Evolutionary conservation across 2,797 vertebrate species (phyloP), one percentile per base, ranked within the genome.

Genomic region (Alca torda): DNA sequence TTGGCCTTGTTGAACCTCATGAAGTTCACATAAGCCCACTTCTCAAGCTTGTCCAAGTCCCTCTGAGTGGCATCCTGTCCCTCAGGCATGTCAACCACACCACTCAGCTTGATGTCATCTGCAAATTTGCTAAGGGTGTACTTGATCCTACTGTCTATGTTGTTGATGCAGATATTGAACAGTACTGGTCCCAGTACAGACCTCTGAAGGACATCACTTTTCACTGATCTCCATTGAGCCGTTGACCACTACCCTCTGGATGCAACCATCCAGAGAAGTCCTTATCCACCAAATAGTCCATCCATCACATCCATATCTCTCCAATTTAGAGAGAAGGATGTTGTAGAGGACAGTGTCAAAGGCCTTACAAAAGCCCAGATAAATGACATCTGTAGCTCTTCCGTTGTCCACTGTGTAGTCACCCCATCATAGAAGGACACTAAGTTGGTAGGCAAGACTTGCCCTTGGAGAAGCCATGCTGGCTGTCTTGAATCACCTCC

Each of bases 401-500:
- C 37, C 6, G 9, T 30, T 41, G 26, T 63, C 21, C 21, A 24
- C 21, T 24, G 21, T 35, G 10, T 59, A 35, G 15, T 51, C 14
- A 59, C 4, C 35, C 57, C 21, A 24, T 35, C 57, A 41, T 4
- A 46, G 57, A 59, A 41, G 25, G 37, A 10, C 51, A 59, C 13
- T 31, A 37, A 6, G 11, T 5, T 53, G 30, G 30, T n/a, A 82
- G n/a, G 11, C 18, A 46, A 10, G 26, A n/a, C 0, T 0, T 39
- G 67, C 7, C 48, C 9, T 24, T 20, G 15, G 15, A 63, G 50
- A 64, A 84, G 16, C 43, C 13, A 9, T 13, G 5, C 33, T 84
- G 43, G 13, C 25, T 41, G 21, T 57, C n/a, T 63, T n/a, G 3
- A 35, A 46, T 64, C 23, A 53, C 25, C 14, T 69, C 13, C 46